Percentiles rank a stretch among this genome's conserved stretches.
Conservation (phyloP, 2,797 vertebrate genomes). For the Chaetodon trifasciatus region DNA sequence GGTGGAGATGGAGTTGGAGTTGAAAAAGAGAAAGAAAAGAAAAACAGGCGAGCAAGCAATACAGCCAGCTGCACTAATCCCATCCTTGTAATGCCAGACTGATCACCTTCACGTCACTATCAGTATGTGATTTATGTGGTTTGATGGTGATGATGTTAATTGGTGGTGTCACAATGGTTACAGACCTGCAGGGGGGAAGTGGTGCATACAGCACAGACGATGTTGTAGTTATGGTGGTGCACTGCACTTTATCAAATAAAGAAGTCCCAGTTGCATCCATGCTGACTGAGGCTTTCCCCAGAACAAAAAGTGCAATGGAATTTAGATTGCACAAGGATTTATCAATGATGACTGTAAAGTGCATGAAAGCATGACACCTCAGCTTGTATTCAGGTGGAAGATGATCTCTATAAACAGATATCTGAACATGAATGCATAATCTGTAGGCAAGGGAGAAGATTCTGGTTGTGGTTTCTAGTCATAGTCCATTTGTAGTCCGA, state of each 20-base stretch:
- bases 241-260: conserved; percentile 17
- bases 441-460: no score
- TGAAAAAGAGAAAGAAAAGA: no score
- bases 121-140: background rate
- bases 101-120: background rate
- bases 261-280: background rate
- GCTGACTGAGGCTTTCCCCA: background rate
- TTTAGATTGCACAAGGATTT: background rate
- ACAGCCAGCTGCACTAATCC: conserved; percentile 5
- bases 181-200: background rate
- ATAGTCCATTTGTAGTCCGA: no score
- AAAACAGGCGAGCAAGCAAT: background rate
- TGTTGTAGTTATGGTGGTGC: conserved; percentile 25
- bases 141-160: conserved; percentile 11
- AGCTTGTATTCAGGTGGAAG: background rate
- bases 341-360: background rate
- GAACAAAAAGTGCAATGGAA: background rate
- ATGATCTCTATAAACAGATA: no score
- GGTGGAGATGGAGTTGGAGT: conserved; percentile 15
- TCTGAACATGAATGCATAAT: no score
- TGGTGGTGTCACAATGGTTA: conserved; percentile 52
- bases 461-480: no score
- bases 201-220: conserved; percentile 9
- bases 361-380: background rate
- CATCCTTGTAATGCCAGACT: background rate